These are phyloP conservation scores for Pseudococcus longispinus DNA, from an alignment of 2,888 invertebrate genomes.

Conservation along the genomic window DNA sequence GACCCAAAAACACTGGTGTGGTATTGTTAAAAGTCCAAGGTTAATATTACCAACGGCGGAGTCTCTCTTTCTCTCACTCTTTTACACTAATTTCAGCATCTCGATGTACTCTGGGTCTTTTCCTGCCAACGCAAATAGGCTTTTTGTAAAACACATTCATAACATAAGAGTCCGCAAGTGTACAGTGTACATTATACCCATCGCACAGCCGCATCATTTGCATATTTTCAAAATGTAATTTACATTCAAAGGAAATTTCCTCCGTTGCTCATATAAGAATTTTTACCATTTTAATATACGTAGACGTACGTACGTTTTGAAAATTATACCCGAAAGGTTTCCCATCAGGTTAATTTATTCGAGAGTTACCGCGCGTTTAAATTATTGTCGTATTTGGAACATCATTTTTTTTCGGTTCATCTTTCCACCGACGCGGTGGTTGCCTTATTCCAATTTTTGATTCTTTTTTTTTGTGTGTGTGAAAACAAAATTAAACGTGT, in stretches of 20 bases:
- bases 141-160: slow-evolving; percentile 26
- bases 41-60: slow-evolving; percentile 1
- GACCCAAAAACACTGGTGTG: neutral
- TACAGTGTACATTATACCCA: neutral
- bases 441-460: no score
- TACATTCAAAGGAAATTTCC: slow-evolving; percentile 17
- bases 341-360: neutral
- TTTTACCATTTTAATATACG: neutral
- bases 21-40: slow-evolving; percentile 35
- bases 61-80: neutral
- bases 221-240: slow-evolving; percentile 39
- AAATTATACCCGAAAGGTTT: neutral
- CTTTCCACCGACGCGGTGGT: no score
- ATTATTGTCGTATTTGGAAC: neutral
- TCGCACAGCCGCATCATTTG: neutral
- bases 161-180: neutral
- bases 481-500: no score
- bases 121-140: slow-evolving; percentile 2
- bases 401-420: neutral
- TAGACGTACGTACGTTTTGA: neutral
- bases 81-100: neutral
- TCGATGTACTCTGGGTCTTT: neutral
- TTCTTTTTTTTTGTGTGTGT: no score
- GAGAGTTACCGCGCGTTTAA: neutral
- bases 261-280: neutral